Evolutionary conservation across 2,888 invertebrate species (phyloP), one percentile per base, ranked within the genome.

Genomic region (Globia sparganii): DNA sequence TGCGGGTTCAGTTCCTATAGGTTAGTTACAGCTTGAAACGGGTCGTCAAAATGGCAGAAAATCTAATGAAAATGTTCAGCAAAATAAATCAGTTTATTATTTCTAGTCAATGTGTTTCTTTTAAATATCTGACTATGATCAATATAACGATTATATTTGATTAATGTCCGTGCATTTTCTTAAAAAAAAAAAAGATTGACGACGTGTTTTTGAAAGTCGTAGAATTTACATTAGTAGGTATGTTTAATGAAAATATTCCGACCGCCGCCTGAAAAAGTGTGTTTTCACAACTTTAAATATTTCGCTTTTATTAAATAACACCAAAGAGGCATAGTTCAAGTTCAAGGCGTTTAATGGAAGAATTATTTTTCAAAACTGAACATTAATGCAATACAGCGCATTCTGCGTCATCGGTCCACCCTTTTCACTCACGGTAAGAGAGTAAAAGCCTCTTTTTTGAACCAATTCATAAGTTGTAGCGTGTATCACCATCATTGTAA

Each of bases 361-460:
- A 40, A 80, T 43, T 64, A 25, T 71, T 69, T 72, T 53, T 31
- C 2, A 75, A 90, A 92, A 93, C 92, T 93, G 93, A 92, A 93
- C 40, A 94, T 93, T 93, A 93, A 93, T 93, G 92, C 93, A 94
- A 94, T 94, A 93, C 92, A 93, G 92, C 91, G 65, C 83, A 93
- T 94, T 94, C 94, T 94, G 93, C 93, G 91, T 93, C 94, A 92
- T 81, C 83, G 70, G 91, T 91, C 91, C 91, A 94, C 94, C 94
- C 94, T 95, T 96, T 95, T 93, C 94, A 94, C 93, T 93, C 94
- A 93, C 93, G 91, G 92, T 93, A 92, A 91, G 89, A 92, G 93
- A 93, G 94, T 95, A 94, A 95, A 95, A 95, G 94, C 95, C 92
- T 93, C 90, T 88, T 84, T 88, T 78, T 75, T 78, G 86, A 84